Evolutionary conservation across 2,113 vertebrate genomes (phyloP).

Genomic region (Todiramphus chloris): DNA sequence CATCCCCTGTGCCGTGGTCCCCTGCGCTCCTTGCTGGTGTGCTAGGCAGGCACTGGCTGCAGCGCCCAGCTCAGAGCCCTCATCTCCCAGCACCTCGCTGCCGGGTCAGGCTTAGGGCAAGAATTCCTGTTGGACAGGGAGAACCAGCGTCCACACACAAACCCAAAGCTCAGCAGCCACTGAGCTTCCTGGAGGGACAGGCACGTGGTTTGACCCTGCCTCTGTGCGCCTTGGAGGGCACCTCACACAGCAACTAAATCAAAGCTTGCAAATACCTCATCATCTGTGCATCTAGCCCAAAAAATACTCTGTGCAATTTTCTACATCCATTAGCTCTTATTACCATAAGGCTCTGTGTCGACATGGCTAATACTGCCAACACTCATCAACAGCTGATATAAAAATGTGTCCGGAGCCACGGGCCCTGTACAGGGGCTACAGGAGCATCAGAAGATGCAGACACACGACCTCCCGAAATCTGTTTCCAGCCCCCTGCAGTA

Average conservation of each 20-base stretch:
- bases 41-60: neutral
- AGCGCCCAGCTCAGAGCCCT: neutral
- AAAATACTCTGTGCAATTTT: fast-evolving
- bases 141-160: fast-evolving
- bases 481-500: neutral
- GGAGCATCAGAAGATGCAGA: no score
- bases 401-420: fast-evolving
- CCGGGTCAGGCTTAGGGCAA: fast-evolving
- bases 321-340: fast-evolving
- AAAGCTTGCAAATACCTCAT: neutral
- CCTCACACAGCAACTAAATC: no score
- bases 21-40: neutral
- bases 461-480: fast-evolving
- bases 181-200: no score
- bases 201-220: fast-evolving
- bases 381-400: neutral
- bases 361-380: no score
- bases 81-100: fast-evolving
- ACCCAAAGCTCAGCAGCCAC: neutral
- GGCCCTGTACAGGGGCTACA: fast-evolving
- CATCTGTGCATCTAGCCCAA: neutral
- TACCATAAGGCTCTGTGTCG: neutral
- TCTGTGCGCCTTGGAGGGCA: no score
- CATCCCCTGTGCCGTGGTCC: neutral
- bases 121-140: fast-evolving